Evolutionary conservation across 1,140 invertebrate species (phyloP).

Genomic region (Zaprionus gabonicus): DNA sequence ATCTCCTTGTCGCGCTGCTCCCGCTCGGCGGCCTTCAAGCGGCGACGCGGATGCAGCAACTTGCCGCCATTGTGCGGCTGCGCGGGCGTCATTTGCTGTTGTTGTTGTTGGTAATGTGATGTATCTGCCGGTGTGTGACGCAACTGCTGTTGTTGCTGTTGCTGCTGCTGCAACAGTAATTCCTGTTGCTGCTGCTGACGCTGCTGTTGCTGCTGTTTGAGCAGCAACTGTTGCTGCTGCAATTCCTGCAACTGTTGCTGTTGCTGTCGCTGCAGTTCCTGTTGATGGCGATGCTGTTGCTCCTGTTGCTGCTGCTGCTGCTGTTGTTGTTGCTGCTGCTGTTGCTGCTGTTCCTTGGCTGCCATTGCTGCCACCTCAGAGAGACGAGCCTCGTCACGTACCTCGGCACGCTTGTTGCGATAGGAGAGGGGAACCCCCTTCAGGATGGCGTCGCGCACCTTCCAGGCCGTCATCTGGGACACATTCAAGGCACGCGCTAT

Average conservation of each 20-base stretch:
- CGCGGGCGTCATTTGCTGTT: slow-evolving; percentile 39
- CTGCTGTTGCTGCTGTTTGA: slow-evolving; percentile 50
- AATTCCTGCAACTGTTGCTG: slow-evolving; percentile 42
- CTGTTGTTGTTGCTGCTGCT: slow-evolving; percentile 35
- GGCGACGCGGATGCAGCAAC: slow-evolving; percentile 69
- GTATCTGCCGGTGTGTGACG: slow-evolving; percentile 60
- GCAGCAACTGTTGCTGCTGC: slow-evolving; percentile 43
- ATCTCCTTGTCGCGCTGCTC: slow-evolving; percentile 80
- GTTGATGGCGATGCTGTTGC: slow-evolving; percentile 52
- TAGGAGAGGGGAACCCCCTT: slow-evolving; percentile 81
- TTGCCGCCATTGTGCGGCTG: slow-evolving; percentile 39
- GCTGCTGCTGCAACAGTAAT: slow-evolving; percentile 35
- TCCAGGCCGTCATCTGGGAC: slow-evolving; percentile 84
- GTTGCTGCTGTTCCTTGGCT: slow-evolving; percentile 48
- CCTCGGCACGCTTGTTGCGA: slow-evolving; percentile 74
- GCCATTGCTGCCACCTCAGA: slow-evolving; percentile 43
- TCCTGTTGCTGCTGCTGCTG: slow-evolving; percentile 41
- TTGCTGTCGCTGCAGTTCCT: slow-evolving; percentile 40
- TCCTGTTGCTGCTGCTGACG: slow-evolving; percentile 45
- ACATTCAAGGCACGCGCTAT: slow-evolving; percentile 78
- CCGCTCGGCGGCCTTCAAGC: slow-evolving; percentile 76
- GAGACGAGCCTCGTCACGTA: slow-evolving; percentile 37
- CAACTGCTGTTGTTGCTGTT: slow-evolving; percentile 57
- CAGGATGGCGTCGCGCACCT: slow-evolving; percentile 79
- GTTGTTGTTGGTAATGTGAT: slow-evolving; percentile 65